Evolutionary conservation across 1,140 invertebrate genomes (phyloP).

Genomic region (Saccostrea echinata): DNA sequence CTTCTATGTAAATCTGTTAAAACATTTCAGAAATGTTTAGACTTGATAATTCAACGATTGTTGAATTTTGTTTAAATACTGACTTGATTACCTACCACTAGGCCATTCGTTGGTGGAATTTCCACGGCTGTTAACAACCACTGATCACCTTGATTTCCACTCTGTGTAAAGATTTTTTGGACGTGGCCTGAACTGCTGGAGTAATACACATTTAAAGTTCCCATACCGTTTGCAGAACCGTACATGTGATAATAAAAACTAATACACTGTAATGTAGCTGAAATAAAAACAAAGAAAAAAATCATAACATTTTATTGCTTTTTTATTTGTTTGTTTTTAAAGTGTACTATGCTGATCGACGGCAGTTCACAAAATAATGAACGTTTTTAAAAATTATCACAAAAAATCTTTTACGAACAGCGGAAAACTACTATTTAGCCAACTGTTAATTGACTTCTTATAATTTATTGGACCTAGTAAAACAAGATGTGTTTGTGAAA

Average conservation of each 20-base stretch:
- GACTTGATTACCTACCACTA: neutral
- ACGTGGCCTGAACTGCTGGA: neutral
- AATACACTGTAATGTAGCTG: neutral
- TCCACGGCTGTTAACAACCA: neutral
- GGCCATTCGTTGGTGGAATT: neutral
- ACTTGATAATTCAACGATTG: neutral
- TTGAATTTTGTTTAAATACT: neutral
- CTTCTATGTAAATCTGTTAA: neutral
- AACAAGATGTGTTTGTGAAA: too few species aligned
- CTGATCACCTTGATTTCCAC: constrained; percentile 4
- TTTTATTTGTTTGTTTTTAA: too few species aligned
- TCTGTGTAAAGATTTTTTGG: neutral
- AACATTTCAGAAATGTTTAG: neutral
- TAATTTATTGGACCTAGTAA: too few species aligned
- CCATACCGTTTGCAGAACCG: neutral
- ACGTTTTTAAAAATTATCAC: too few species aligned
- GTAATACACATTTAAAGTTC: constrained; percentile 10
- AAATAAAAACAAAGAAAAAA: neutral
- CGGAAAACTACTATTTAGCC: too few species aligned
- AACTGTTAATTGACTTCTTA: too few species aligned
- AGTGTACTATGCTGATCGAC: too few species aligned
- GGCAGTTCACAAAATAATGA: too few species aligned
- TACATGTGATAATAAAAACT: constrained; percentile 18
- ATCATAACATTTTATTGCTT: too few species aligned
- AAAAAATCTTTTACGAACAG: too few species aligned